Base-by-base conservation (phyloP, 2,113 vertebrate genomes). In the Lycocorax pyrrhopterus region DNA sequence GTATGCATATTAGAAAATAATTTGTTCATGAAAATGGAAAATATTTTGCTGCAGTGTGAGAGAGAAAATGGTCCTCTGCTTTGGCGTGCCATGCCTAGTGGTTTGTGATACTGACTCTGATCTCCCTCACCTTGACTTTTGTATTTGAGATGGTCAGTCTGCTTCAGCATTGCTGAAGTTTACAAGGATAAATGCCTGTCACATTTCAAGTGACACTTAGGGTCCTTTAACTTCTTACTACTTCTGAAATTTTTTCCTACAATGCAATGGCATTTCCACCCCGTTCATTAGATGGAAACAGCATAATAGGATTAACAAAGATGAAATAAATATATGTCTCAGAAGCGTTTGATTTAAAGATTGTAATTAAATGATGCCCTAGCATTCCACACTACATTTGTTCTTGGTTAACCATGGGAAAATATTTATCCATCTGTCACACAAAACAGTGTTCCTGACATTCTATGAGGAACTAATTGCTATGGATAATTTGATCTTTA, bases 401-500 rank as follows among this genome's bases (percentile, higher is more conserved):
- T 43, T 77, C 33, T 59, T 78, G 29, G 30, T 78, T 75, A 91
- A 94, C 18, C 27, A 73, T 78, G 15, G 43, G 52, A 93, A 87
- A 91, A 74, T 46, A 76, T 89, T 96, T 95, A 67, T 64, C 53
- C 23, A 71, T 67, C 52, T 84, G 41, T 77, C 81, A 82, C 9
- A 49, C 10, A 79, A 77, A 84, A 52, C 23, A 67, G 6, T 39
- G 23, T 10, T 78, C 43, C 60, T 89, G 84, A 93, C 68, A 71
- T 89, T 84, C 26, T 51, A 2, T 29, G 49, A 56, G 35, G 41
- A 93, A 41, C 19, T 89, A 89, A 94, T 68, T 94, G 78, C 44
- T 93, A 90, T 63, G 75, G 77, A 85, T 82, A 90, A 79, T 64
- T 52, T 81, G 33, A 71, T 93, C 69, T 85, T 93, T 85, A 64